Evolutionary conservation across 2,888 invertebrate species (phyloP).

Genomic region (Merodon equestris): DNA sequence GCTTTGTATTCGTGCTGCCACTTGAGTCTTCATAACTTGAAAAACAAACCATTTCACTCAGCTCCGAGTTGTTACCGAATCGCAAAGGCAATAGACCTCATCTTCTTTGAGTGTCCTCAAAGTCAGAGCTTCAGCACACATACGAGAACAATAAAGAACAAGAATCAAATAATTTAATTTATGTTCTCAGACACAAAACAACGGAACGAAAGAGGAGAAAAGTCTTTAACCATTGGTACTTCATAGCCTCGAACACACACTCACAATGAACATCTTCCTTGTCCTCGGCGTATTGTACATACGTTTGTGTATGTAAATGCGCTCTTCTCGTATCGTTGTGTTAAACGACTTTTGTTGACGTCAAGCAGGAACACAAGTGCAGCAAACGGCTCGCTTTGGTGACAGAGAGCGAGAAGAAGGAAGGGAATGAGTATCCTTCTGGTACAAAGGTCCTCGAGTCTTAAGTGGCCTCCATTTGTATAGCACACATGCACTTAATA

Average conservation of each 20-base stretch:
- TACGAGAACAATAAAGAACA: constrained; percentile 29
- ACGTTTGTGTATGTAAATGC: constrained; percentile 8
- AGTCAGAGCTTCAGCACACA: constrained; percentile 37
- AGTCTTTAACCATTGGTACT: constrained; percentile 30
- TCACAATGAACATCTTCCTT: constrained; percentile 4
- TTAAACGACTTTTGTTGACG: constrained; percentile 61
- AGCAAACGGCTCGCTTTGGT: constrained; percentile 4
- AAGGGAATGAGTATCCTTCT: constrained; percentile 41
- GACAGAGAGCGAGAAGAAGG: constrained; percentile 1
- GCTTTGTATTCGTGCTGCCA: constrained; percentile 4
- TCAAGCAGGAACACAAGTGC: constrained; percentile 39
- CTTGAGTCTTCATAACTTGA: constrained; percentile 1
- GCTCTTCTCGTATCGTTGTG: constrained; percentile 44
- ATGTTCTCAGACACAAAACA: constrained; percentile 56
- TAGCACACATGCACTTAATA: constrained; percentile 43
- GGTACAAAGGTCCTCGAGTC: constrained; percentile 53
- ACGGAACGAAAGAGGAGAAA: constrained; percentile 36
- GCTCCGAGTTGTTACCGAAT: constrained; percentile 39
- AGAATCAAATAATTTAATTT: constrained; percentile 68
- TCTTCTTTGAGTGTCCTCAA: constrained; percentile 56
- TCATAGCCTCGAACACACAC: too few species aligned
- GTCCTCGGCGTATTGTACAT: constrained; percentile 5
- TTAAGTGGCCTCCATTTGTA: constrained; percentile 66
- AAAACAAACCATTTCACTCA: constrained; percentile 23
- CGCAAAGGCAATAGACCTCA: constrained; percentile 58